Evolutionary conservation across 2,113 vertebrate species (phyloP).

Genomic region (Diphyllodes magnificus): DNA sequence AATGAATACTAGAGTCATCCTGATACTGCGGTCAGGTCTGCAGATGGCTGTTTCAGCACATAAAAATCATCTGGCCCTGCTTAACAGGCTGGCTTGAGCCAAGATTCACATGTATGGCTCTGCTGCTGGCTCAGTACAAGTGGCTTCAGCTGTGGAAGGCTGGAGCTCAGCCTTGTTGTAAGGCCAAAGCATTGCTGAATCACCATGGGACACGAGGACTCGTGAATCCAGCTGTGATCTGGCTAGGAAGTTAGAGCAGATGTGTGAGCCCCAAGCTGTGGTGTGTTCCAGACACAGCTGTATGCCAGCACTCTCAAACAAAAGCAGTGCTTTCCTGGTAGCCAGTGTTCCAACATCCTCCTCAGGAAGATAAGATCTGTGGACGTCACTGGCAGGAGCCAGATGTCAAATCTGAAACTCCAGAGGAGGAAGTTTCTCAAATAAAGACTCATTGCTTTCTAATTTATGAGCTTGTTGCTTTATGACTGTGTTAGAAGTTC

Average conservation of each 20-base stretch:
- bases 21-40: not conserved
- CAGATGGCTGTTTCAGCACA: not conserved
- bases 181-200: not conserved
- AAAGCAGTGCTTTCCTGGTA: conserved; percentile 26
- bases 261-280: not conserved
- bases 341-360: not conserved
- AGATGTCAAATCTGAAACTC: not conserved
- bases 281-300: not conserved
- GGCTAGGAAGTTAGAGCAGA: not conserved
- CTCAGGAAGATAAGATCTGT: conserved; percentile 44
- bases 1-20: not conserved
- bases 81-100: not conserved
- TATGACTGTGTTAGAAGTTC: not conserved
- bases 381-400: not conserved
- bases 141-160: not conserved
- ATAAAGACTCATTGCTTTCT: not conserved
- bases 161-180: not conserved
- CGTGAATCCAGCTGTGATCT: not conserved
- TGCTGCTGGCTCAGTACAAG: not conserved
- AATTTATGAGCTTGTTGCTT: conserved; percentile 3
- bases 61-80: not conserved
- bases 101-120: not conserved
- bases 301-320: not conserved
- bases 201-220: not conserved
- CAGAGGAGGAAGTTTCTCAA: not conserved